Evolutionary conservation across 2,888 invertebrate species (phyloP).

Genomic region (Branchipolynoe longqiensis): DNA sequence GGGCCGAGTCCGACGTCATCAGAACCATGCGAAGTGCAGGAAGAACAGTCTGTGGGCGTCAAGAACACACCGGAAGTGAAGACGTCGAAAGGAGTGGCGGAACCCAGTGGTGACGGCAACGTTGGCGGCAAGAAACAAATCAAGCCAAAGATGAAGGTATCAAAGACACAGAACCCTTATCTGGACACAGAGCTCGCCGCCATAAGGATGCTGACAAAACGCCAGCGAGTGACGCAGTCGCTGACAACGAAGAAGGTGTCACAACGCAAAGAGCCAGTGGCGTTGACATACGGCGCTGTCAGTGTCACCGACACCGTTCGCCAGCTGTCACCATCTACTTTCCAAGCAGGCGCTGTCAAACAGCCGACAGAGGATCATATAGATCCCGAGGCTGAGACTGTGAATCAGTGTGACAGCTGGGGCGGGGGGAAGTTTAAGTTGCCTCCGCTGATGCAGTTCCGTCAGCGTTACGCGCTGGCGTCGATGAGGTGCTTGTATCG

Average conservation of each 20-base stretch:
- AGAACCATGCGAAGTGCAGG: too few species aligned
- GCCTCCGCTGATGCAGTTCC: background rate
- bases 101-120: too few species aligned
- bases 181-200: constrained; percentile 18
- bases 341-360: background rate
- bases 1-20: too few species aligned
- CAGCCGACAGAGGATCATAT: background rate
- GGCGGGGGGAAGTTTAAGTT: background rate
- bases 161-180: constrained; percentile 20
- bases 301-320: background rate
- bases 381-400: background rate
- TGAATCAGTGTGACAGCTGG: too few species aligned
- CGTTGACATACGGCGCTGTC: background rate
- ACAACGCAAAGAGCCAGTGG: background rate
- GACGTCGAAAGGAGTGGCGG: too few species aligned
- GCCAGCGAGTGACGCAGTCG: background rate
- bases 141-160: too few species aligned
- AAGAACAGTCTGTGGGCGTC: too few species aligned
- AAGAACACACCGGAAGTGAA: too few species aligned
- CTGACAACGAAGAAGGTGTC: background rate
- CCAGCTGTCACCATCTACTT: background rate
- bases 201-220: constrained; percentile 1
- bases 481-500: constrained; percentile 2
- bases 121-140: too few species aligned
- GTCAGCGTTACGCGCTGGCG: background rate